Evolutionary conservation across 2,113 vertebrate species (phyloP), one percentile per base, ranked within the genome.

Genomic region (Marmota monax): DNA sequence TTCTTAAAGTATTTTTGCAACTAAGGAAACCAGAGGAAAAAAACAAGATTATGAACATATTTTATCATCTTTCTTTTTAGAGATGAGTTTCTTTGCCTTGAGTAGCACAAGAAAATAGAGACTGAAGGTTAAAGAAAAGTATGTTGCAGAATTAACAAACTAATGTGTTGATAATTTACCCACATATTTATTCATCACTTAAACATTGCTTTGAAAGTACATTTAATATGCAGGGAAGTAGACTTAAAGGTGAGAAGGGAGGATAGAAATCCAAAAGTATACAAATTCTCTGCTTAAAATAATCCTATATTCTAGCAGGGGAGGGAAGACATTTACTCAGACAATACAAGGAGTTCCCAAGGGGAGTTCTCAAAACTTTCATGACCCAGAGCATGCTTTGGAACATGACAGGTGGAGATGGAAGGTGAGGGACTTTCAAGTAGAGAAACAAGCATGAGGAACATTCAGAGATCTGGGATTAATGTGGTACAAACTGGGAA

Each of bases 1-100:
- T 76, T 83, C 56, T 76, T 77, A 37, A 84, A 94, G n/a, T 51
- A 65, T 37, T 87, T 93, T 92, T 89, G 16, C 23, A 87, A 72
- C 10, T 39, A 89, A 93, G 23, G 11, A 84, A 63, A 86, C 69
- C 34, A 91, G 77, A 94, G 72, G 18, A 84, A 88, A 61, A 77
- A 65, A 45, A 12, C 11, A 84, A 87, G 65, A 73, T 70, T 70
- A 78, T n/a, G 63, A 70, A 69, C 6, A 56, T 39, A 61, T 53
- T 79, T 51, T 63, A 27, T 80, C 76, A 88, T 45, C 74, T 93
- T 88, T 39, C 11, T 94, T 83, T 90, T 78, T 32, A 76, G 14
- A 90, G 32, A 48, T 90, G 23, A 65, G 10, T 45, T 85, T 93
- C 63, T 95, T 72, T 89, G 42, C 9, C 27, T 87, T 93, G 32